phyloP scores from a whole-genome alignment of 2,797 vertebrate species.

The Hydrolagus colliei region DNA sequence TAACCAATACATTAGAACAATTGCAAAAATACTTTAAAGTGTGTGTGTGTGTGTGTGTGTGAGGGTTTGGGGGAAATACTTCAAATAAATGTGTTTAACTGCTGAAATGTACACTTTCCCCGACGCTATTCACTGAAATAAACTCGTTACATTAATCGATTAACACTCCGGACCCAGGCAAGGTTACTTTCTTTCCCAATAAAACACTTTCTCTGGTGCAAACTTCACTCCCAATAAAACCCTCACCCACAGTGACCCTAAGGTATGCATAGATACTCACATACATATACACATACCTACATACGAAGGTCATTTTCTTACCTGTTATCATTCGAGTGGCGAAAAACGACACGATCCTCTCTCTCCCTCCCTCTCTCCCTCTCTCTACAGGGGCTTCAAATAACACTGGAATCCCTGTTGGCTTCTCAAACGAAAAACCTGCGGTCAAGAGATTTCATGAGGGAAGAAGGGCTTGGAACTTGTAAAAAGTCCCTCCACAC shows the following conservation, averaged over 20 bases:
- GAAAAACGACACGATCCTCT: slow-evolving; percentile 51
- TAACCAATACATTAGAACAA: too few species aligned
- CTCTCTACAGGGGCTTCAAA: slow-evolving; percentile 34
- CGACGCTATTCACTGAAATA: too few species aligned
- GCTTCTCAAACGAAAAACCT: too few species aligned
- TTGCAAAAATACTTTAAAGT: not conserved
- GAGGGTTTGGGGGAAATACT: too few species aligned
- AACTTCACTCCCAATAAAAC: not conserved
- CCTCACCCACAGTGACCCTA: not conserved
- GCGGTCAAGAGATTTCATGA: not conserved
- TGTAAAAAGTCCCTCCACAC: slow-evolving; percentile 49
- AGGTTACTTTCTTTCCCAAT: not conserved
- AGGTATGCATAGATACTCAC: not conserved
- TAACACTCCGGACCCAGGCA: not conserved
- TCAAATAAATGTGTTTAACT: too few species aligned
- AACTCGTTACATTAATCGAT: not conserved
- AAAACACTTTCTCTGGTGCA: not conserved
- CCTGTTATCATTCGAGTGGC: slow-evolving; percentile 65
- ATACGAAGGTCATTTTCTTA: slow-evolving; percentile 43
- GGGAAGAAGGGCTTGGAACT: slow-evolving; percentile 37
- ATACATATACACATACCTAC: too few species aligned
- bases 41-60: too few species aligned
- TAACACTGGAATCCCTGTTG: slow-evolving; percentile 43
- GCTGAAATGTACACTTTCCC: not conserved
- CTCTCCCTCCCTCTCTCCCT: slow-evolving; percentile 46